A percentile compares a stretch with the other conserved stretches of the same genome.
Evolutionary conservation across 2,888 invertebrate species (phyloP).

Genomic region (Sisyra terminalis): DNA sequence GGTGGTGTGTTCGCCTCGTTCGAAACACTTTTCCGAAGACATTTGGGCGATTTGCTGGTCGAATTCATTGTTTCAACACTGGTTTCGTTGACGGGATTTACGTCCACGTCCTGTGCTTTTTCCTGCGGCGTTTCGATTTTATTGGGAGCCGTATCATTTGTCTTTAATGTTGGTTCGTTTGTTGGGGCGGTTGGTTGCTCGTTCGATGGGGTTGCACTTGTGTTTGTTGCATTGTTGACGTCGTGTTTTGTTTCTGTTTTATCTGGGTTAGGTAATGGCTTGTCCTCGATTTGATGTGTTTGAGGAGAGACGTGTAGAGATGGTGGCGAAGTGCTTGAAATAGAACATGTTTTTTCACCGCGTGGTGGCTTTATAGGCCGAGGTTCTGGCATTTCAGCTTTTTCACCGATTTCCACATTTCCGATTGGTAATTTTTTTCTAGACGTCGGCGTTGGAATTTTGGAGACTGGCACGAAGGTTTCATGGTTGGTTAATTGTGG

Average conservation of each 20-base stretch:
- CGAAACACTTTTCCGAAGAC: too few species aligned
- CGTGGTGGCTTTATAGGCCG: constrained; percentile 8
- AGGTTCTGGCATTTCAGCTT: background rate
- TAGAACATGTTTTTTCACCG: constrained; percentile 4
- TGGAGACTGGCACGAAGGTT: too few species aligned
- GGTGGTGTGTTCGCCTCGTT: background rate
- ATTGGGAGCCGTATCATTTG: background rate
- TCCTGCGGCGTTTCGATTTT: background rate
- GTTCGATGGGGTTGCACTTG: background rate
- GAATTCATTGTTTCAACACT: too few species aligned
- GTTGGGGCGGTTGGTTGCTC: background rate
- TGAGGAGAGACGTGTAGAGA: too few species aligned
- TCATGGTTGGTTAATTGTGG: background rate
- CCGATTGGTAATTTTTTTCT: background rate
- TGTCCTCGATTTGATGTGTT: too few species aligned
- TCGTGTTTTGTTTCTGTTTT: background rate
- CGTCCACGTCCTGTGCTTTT: too few species aligned
- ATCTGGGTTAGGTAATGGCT: background rate
- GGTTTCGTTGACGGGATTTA: too few species aligned
- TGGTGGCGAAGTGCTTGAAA: background rate
- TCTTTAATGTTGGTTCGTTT: background rate
- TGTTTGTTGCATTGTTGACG: background rate
- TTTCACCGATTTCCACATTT: background rate
- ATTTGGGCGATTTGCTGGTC: too few species aligned
- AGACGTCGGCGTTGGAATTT: background rate